Evolutionary conservation across 2,888 invertebrate species (phyloP).

Genomic region (Drosophila kokeensis): DNA sequence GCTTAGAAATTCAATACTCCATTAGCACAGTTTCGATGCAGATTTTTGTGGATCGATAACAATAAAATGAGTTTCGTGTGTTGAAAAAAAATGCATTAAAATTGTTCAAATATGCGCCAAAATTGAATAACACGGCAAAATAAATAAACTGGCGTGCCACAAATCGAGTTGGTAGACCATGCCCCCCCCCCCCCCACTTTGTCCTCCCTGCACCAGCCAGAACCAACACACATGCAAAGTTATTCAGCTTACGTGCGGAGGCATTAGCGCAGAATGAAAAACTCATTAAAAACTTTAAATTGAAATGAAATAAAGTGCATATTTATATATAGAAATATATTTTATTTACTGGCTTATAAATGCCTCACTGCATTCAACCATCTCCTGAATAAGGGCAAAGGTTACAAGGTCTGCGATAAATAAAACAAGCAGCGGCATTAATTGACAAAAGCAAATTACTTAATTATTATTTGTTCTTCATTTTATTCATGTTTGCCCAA

Average conservation of each 20-base stretch:
- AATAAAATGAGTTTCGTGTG: slow-evolving; percentile 55
- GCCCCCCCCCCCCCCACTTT: background rate
- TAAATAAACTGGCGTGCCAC: slow-evolving; percentile 55
- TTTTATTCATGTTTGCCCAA: background rate
- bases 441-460: background rate
- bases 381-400: slow-evolving; percentile 26
- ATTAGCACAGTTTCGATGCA: slow-evolving; percentile 34
- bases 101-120: slow-evolving; percentile 52
- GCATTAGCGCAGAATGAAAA: slow-evolving; percentile 65
- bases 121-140: slow-evolving; percentile 35
- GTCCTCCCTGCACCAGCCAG: background rate
- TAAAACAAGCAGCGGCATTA: background rate
- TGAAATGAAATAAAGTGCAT: slow-evolving; percentile 77
- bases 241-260: slow-evolving; percentile 21
- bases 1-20: slow-evolving; percentile 48
- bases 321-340: slow-evolving; percentile 42
- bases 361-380: slow-evolving; percentile 37
- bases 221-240: slow-evolving; percentile 17
- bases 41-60: slow-evolving; percentile 37
- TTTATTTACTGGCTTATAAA: slow-evolving; percentile 46
- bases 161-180: slow-evolving; percentile 33
- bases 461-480: background rate
- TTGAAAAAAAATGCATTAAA: slow-evolving; percentile 50
- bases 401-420: slow-evolving; percentile 20
- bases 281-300: slow-evolving; percentile 83